Conservation (phyloP, 2,113 vertebrate species). For the Neopipo cinnamomea region DNA sequence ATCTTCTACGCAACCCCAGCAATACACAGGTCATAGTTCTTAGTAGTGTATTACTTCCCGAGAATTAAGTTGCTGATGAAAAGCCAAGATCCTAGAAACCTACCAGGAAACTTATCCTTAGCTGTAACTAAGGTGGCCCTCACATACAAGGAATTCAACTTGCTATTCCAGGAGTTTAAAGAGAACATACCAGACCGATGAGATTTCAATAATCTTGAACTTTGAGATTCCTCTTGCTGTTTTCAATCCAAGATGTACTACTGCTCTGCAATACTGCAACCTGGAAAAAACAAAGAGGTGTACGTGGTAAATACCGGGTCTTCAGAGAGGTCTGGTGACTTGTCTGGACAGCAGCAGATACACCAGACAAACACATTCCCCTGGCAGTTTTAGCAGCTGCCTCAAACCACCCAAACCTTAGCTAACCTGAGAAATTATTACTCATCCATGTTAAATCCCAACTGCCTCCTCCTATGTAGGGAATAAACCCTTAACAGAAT, state of each 20-base stretch:
- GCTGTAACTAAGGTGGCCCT: neutral
- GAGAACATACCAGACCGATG: slow-evolving; percentile 42
- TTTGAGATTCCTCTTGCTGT: neutral
- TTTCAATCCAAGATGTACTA: slow-evolving; percentile 4
- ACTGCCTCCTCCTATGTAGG: neutral
- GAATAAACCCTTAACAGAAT: neutral
- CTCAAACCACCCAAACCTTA: neutral
- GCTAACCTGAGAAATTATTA: neutral
- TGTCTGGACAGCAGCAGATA: neutral
- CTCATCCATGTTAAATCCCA: neutral
- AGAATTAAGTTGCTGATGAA: neutral
- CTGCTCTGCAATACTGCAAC: neutral
- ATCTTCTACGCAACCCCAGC: neutral
- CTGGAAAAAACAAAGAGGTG: slow-evolving; percentile 40
- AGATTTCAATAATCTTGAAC: slow-evolving; percentile 13
- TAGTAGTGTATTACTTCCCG: neutral
- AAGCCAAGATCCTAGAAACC: slow-evolving; percentile 2
- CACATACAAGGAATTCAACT: neutral
- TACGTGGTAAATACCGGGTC: neutral
- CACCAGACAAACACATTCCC: neutral
- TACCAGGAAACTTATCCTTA: neutral
- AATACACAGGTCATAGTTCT: neutral
- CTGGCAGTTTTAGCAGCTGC: neutral
- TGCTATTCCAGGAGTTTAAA: slow-evolving; percentile 1
- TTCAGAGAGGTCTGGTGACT: neutral